Base-by-base conservation (phyloP, 2,888 invertebrate genomes). In the Tenthredo mesomela region DNA sequence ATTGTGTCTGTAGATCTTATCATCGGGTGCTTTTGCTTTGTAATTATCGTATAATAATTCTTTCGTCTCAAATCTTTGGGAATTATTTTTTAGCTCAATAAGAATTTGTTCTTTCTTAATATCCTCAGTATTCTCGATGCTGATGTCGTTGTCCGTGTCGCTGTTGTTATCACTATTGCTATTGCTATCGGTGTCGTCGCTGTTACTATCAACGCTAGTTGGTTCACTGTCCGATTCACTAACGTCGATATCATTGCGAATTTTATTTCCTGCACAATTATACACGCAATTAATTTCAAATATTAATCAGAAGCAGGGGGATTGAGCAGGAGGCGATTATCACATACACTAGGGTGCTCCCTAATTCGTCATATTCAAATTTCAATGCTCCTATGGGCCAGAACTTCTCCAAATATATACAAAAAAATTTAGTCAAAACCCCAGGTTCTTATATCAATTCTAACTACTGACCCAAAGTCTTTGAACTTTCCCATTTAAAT, bases 181-280 rank as follows among this genome's bases (percentile, higher is more conserved):
- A 67, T 40, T 40, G 43, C 33, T 33, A 67, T 67, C 67, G 15
- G 67, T 67, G 33, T 15, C 18, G 29, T 77, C 33, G 50, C 77
- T 77, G 25, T 25, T 54, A 29, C 29, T 25, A 29, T 77, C 77
- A 29, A 18, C 18, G 25, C 43, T 73, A 43, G n/a, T 7, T 54
- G 71, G n/a, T 73, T 77, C 77, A 29, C 29, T 40, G 77, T 77
- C 77, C 54, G 77, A 50, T 54, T 77, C 77, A 50, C n/a, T 15
- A 54, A n/a, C 6, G 33, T 77, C 77, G 15, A 12, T 9, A 29
- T 33, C 77, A 33, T 43, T n/a, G 29, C 6, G 18, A 29, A 25
- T 77, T 77, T 9, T 1, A 10, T 77, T 77, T 18, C 10, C 77
- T 77, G 77, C 29, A 77, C 15, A 73, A 73, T 73, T 43, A 43